A percentile compares a stretch with the other conserved stretches of the same genome.
Evolutionary conservation across 2,113 vertebrate genomes (phyloP).

Genomic region (Siniperca knerii): DNA sequence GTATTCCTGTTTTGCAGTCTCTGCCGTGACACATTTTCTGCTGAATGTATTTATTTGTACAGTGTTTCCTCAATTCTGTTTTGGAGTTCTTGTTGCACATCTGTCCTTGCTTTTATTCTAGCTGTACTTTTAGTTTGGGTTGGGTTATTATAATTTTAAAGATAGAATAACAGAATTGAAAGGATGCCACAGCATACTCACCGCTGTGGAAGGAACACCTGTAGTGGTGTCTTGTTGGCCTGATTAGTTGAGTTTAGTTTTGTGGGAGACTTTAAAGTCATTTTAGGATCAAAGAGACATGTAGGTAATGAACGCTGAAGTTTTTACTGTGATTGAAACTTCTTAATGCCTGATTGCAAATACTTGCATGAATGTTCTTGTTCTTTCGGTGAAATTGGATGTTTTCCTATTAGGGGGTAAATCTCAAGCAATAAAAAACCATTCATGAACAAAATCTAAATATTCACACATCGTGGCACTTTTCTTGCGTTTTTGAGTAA

Average conservation of each 20-base stretch:
- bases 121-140: background rate
- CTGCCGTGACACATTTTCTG: background rate
- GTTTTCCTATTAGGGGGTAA: background rate
- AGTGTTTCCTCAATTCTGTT: background rate
- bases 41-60: slow-evolving; percentile 38
- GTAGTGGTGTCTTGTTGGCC: too few relatives aligned
- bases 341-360: too few relatives aligned
- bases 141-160: background rate
- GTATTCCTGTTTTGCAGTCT: background rate
- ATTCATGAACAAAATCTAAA: background rate
- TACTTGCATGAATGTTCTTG: background rate
- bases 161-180: background rate
- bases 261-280: background rate
- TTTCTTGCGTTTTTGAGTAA: background rate
- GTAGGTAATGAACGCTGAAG: background rate
- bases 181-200: background rate
- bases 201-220: too few relatives aligned
- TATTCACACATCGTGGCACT: fast-evolving
- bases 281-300: background rate
- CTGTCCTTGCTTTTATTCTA: background rate
- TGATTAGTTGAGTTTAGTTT: background rate
- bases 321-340: too few relatives aligned
- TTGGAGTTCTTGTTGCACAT: background rate
- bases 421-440: background rate
- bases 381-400: background rate